Conservation (phyloP, 2,113 vertebrate genomes). For the Erpornis zantholeuca region DNA sequence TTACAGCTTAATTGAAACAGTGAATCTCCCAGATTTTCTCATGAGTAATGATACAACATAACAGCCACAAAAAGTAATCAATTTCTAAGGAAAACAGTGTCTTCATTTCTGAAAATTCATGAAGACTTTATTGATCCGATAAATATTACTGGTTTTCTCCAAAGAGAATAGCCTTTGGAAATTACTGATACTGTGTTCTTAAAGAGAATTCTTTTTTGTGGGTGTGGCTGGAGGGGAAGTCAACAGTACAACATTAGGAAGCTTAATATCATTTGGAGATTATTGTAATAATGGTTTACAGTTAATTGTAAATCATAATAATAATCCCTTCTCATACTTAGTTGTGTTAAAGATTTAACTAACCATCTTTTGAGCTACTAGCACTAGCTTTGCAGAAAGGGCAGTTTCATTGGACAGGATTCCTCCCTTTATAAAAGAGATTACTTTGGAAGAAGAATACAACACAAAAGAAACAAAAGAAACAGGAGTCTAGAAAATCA, state of each 20-base stretch:
- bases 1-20: neutral
- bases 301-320: neutral
- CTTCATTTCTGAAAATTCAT: neutral
- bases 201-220: neutral
- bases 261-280: neutral
- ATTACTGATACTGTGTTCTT: neutral
- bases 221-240: accelerated
- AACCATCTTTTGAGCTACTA: neutral
- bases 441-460: neutral
- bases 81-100: neutral
- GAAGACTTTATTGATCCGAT: neutral
- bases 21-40: neutral
- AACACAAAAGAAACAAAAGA: neutral
- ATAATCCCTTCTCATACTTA: neutral
- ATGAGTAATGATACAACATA: neutral
- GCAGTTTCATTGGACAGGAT: neutral
- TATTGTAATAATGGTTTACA: too few relatives aligned
- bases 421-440: neutral
- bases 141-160: neutral
- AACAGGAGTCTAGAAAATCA: neutral
- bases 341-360: neutral
- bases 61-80: neutral
- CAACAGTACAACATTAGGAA: neutral
- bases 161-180: neutral
- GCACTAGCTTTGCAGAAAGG: neutral